Base-by-base conservation (phyloP, 2,888 invertebrate species). In the Cetonia aurata region DNA sequence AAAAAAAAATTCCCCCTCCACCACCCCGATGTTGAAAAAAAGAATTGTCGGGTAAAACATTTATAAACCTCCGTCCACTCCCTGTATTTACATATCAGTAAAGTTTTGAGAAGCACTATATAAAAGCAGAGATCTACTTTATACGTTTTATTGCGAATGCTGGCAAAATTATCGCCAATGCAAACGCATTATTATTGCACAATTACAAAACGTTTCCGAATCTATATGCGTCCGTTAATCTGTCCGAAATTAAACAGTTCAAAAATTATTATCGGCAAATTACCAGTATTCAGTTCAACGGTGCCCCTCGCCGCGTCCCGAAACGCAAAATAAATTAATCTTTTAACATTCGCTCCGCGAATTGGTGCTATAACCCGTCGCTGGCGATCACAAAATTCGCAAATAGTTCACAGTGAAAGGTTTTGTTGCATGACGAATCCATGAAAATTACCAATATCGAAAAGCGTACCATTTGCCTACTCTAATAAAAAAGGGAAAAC, bases 221-320 rank as follows among this genome's bases (percentile, higher is more conserved):
- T 53, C 53, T 53, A 53, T 53, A 31, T 53, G 4, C n/a, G 31
- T 19, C 31, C 31, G 53, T 53, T 13, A 25, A 8, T 53, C 9
- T 12, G 31, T 25, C n/a, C 12, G 31, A 33, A 53, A 53, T 53
- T 53, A 53, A 53, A 53, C 53, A 33, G 53, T 33, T 31, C 19
- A 53, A 53, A 53, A 53, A 33, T 53, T 31, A 31, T 53, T 53
- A 53, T 53, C 53, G 53, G 33, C 33, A 53, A 53, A 53, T 53
- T 25, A 53, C 53, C 25, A 13, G 12, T 25, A 25, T 25, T 25
- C 25, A 25, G 25, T 25, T 4, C 3, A 13, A 25, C 31, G 53
- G 31, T 31, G 31, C 25, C 53, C 19, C 13, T 19, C 6, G 50
- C 50, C 8, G 15, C 9, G 9, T 13, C 50, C 19, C 50, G 17